Evolutionary conservation across 2,113 vertebrate species (phyloP).

Genomic region (Ariopsis seemanni): DNA sequence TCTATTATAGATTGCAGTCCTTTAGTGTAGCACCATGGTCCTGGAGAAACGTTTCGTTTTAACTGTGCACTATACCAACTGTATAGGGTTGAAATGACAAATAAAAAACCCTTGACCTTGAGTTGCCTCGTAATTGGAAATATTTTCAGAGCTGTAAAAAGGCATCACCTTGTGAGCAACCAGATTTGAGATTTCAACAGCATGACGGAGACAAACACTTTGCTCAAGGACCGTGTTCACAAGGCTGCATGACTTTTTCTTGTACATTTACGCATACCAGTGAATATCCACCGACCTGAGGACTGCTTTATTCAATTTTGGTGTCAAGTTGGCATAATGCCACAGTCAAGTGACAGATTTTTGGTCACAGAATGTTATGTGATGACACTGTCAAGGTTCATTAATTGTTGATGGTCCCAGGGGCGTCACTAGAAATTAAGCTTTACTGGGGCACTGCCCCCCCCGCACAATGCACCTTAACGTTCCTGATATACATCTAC

Average conservation of each 20-base stretch:
- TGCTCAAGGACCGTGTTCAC: not conserved
- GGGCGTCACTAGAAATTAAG: too few species aligned
- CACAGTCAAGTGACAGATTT: not conserved
- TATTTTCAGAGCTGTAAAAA: not conserved
- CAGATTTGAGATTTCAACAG: not conserved
- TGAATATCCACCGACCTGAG: not conserved
- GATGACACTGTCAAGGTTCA: not conserved
- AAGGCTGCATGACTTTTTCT: not conserved
- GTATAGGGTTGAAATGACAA: too few species aligned
- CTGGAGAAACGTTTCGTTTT: too few species aligned
- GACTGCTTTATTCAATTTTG: not conserved
- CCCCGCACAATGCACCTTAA: too few species aligned
- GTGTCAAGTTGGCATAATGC: not conserved
- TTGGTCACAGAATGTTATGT: not conserved
- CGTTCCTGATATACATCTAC: too few species aligned
- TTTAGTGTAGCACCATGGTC: too few species aligned
- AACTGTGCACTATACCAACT: too few species aligned
- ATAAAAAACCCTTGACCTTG: too few species aligned
- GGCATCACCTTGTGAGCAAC: not conserved
- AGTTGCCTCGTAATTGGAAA: not conserved
- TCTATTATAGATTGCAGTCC: too few species aligned
- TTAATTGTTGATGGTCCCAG: not conserved
- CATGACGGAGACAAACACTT: not conserved
- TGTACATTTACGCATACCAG: not conserved
- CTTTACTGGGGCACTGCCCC: too few species aligned